phyloP scores from a whole-genome alignment of 2,888 invertebrate species.

The Cheilosia soror region DNA sequence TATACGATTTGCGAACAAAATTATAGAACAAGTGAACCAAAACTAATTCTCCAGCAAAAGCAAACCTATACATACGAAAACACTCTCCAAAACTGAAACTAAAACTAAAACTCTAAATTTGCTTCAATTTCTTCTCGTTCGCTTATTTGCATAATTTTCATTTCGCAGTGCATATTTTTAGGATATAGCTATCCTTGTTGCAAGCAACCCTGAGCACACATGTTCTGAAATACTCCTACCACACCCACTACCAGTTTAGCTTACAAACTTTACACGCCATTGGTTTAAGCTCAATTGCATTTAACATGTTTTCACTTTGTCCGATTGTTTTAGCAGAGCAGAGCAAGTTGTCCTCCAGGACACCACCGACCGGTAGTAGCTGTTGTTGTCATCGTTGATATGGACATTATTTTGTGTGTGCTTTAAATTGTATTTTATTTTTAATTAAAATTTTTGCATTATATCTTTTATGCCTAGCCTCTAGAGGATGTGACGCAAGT shows the following conservation, averaged over 20 bases:
- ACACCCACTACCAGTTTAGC: constrained; percentile 25
- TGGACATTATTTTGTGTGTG: neutral
- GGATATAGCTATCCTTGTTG: constrained; percentile 26
- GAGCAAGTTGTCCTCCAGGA: constrained; percentile 17
- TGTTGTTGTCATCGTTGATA: constrained; percentile 24
- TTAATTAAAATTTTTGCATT: neutral
- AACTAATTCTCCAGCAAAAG: neutral
- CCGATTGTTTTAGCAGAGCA: constrained; percentile 60
- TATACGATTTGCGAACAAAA: neutral
- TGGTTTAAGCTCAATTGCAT: constrained; percentile 72
- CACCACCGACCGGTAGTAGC: constrained; percentile 20
- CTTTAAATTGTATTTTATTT: neutral
- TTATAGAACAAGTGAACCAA: neutral
- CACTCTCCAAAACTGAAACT: neutral
- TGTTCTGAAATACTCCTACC: neutral
- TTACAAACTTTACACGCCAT: constrained; percentile 69
- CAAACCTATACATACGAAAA: constrained; percentile 1
- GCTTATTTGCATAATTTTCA: constrained; percentile 62
- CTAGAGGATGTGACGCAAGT: neutral
- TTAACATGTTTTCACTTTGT: constrained; percentile 74
- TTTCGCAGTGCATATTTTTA: constrained; percentile 31
- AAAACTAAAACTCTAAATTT: constrained; percentile 41
- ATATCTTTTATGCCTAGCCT: neutral
- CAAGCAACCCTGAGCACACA: neutral
- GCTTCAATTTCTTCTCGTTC: constrained; percentile 41